Evolutionary conservation across 2,888 invertebrate genomes (phyloP).

Genomic region (Tillus elongatus): DNA sequence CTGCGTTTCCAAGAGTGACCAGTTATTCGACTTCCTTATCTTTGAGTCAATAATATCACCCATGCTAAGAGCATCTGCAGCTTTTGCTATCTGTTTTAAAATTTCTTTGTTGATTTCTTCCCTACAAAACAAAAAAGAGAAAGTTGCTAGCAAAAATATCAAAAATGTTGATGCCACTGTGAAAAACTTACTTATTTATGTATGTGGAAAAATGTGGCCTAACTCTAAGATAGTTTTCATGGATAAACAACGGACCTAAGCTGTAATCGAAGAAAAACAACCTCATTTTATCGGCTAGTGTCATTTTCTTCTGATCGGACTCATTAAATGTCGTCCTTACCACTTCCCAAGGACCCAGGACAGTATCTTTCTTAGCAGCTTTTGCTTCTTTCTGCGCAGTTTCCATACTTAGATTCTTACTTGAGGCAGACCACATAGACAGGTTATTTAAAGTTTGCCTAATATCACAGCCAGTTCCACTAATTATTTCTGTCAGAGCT

Average conservation of each 20-base stretch:
- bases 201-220: too few relatives aligned
- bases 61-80: conserved; percentile 77
- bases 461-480: conserved; percentile 84
- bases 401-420: conserved; percentile 44
- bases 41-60: conserved; percentile 78
- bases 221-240: conserved; percentile 92
- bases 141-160: too few relatives aligned
- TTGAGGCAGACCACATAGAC: conserved; percentile 64
- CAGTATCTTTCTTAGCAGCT: conserved; percentile 69
- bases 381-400: conserved; percentile 49
- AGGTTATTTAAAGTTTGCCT: conserved; percentile 88
- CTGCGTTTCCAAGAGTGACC: conserved; percentile 78
- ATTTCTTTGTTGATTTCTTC: conserved; percentile 19
- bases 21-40: conserved; percentile 71
- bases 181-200: too few relatives aligned
- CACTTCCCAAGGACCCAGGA: conserved; percentile 91
- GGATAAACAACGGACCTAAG: conserved; percentile 91
- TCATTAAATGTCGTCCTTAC: conserved; percentile 78
- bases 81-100: conserved; percentile 56
- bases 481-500: conserved; percentile 74
- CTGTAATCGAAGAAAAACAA: conserved; percentile 97
- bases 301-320: conserved; percentile 69
- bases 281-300: conserved; percentile 71
- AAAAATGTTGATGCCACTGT: too few relatives aligned
- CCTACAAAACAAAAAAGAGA: too few relatives aligned